Conservation (phyloP, 2,113 vertebrate species). For the Cyphomyrus plagiostoma region DNA sequence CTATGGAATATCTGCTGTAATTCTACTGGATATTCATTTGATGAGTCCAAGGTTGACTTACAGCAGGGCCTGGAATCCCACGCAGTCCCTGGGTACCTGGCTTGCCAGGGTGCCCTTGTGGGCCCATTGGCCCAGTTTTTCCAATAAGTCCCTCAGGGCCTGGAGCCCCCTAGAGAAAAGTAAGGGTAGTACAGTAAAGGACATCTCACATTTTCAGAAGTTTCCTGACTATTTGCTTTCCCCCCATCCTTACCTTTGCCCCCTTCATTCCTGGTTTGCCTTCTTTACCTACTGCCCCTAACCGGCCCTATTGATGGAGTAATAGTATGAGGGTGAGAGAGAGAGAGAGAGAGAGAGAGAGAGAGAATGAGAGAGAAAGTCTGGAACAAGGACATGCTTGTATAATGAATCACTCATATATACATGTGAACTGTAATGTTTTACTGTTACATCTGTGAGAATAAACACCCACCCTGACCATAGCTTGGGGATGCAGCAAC, state of each 20-base stretch:
- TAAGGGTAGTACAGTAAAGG: neutral
- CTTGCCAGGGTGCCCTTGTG: constrained; percentile 72
- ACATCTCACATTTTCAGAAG: neutral
- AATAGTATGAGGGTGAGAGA: neutral
- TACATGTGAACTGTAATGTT: neutral
- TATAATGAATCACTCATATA: neutral
- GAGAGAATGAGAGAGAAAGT: no score
- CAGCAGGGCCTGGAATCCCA: constrained; percentile 81
- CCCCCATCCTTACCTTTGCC: constrained; percentile 63
- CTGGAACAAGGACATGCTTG: no score
- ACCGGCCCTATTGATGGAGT: constrained; percentile 60
- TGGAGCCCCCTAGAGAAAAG: constrained; percentile 59
- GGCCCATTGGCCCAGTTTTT: constrained; percentile 71
- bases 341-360: neutral
- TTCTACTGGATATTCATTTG: neutral
- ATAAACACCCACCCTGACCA: neutral
- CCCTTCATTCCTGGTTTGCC: constrained; percentile 82
- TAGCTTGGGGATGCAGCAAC: neutral
- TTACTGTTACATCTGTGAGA: neutral
- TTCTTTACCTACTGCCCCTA: constrained; percentile 67
- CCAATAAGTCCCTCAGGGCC: constrained; percentile 68
- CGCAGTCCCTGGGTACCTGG: constrained; percentile 73
- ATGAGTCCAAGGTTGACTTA: constrained; percentile 53
- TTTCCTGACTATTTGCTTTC: neutral
- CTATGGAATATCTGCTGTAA: neutral